phyloP scores from a whole-genome alignment of 2,797 vertebrate species.

The Antennarius maculatus region DNA sequence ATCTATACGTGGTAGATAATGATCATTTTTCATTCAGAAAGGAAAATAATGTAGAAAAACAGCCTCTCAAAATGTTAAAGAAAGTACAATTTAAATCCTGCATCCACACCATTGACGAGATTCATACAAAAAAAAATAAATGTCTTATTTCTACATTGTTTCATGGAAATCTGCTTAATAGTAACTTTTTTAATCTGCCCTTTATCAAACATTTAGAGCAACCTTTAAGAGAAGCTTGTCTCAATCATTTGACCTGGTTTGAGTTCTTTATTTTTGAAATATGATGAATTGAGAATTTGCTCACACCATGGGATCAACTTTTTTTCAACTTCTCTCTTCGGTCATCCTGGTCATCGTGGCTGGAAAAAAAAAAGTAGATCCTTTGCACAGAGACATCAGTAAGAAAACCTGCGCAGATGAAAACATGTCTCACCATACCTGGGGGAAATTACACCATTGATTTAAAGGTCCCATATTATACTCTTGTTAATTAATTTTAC shows the following conservation, averaged over 20 bases:
- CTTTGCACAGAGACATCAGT: not conserved
- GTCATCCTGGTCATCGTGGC: not conserved
- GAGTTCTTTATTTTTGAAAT: not conserved
- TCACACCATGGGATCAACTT: not conserved
- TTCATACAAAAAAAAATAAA: too few species aligned
- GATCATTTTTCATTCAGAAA: too few species aligned
- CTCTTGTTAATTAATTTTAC: too few species aligned
- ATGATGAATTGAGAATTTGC: not conserved
- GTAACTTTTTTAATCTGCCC: not conserved
- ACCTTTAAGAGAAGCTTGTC: not conserved
- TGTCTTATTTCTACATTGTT: too few species aligned
- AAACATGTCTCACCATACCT: not conserved
- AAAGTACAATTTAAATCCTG: too few species aligned
- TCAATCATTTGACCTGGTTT: not conserved
- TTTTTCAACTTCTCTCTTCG: not conserved
- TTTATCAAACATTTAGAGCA: not conserved
- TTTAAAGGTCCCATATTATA: too few species aligned
- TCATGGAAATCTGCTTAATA: too few species aligned
- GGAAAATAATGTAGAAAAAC: too few species aligned
- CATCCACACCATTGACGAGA: too few species aligned
- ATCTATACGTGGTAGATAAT: too few species aligned
- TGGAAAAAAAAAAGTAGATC: not conserved
- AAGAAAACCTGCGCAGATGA: not conserved
- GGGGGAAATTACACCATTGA: not conserved
- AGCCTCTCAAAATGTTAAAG: too few species aligned